Evolutionary conservation across 2,113 vertebrate genomes (phyloP).

Genomic region (Zosterops borbonicus): DNA sequence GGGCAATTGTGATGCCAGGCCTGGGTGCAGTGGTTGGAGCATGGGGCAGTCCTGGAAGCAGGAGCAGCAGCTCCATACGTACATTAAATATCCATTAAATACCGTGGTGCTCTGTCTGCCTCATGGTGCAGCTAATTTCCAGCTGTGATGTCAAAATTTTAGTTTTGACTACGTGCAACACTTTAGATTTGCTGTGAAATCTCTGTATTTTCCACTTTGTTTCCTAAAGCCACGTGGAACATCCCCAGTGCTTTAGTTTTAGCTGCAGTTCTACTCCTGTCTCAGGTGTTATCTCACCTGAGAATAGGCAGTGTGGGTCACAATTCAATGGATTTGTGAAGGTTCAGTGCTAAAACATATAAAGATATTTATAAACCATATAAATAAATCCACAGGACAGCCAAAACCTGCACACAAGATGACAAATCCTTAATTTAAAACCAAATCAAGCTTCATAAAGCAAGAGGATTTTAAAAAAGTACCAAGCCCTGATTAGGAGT

Average conservation of each 20-base stretch:
- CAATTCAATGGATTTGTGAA: background rate
- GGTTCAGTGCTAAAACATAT: background rate
- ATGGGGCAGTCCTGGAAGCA: background rate
- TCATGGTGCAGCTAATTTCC: background rate
- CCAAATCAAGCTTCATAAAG: background rate
- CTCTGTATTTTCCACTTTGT: background rate
- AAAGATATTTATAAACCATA: background rate
- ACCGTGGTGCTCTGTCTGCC: background rate
- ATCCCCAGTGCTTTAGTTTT: background rate
- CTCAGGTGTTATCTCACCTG: background rate
- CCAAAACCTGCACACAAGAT: background rate
- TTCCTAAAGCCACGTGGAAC: background rate
- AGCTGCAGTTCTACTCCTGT: background rate
- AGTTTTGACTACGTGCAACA: background rate
- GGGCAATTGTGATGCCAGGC: fast-evolving
- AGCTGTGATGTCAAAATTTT: background rate
- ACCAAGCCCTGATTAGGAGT: background rate
- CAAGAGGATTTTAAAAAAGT: background rate
- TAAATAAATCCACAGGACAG: background rate
- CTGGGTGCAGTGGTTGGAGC: background rate
- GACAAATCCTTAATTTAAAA: background rate
- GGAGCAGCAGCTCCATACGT: background rate
- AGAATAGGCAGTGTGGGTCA: background rate
- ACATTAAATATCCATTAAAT: too few relatives aligned
- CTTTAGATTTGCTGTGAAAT: background rate